phyloP scores from a whole-genome alignment of 2,888 invertebrate species.

The Drosophila cracens region DNA sequence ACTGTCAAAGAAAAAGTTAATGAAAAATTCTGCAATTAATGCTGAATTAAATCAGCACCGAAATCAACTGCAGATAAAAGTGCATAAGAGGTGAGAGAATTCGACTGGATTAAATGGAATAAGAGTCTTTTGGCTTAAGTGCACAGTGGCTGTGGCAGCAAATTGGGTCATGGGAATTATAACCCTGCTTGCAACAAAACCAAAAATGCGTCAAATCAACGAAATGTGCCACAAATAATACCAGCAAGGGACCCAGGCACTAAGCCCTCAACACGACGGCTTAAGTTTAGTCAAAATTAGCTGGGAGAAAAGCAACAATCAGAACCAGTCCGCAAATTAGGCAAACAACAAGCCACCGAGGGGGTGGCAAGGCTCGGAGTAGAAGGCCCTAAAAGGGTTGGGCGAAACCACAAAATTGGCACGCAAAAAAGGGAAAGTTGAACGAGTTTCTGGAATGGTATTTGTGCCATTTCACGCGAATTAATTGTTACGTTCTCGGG shows the following conservation, averaged over 20 bases:
- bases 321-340: constrained; percentile 43
- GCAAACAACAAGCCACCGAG: constrained; percentile 15
- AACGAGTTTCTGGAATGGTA: constrained; percentile 8
- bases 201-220: constrained; percentile 22
- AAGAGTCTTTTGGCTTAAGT: constrained; percentile 1
- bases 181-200: constrained; percentile 2
- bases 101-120: background rate
- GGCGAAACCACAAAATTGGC: constrained; percentile 23
- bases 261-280: constrained; percentile 2
- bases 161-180: constrained; percentile 39
- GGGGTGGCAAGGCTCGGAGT: background rate
- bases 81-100: background rate
- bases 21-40: background rate
- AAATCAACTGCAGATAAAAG: background rate
- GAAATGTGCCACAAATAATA: constrained; percentile 3
- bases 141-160: constrained; percentile 12
- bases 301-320: constrained; percentile 43
- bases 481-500: constrained; percentile 62
- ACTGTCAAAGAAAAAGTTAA: background rate
- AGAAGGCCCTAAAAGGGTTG: constrained; percentile 7
- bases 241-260: background rate
- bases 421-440: constrained; percentile 16
- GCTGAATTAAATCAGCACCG: background rate
- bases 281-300: constrained; percentile 53
- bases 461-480: constrained; percentile 56